Evolutionary conservation across 1,140 invertebrate species (phyloP), one percentile per base, ranked within the genome.

Genomic region (Bradysia coprophila): DNA sequence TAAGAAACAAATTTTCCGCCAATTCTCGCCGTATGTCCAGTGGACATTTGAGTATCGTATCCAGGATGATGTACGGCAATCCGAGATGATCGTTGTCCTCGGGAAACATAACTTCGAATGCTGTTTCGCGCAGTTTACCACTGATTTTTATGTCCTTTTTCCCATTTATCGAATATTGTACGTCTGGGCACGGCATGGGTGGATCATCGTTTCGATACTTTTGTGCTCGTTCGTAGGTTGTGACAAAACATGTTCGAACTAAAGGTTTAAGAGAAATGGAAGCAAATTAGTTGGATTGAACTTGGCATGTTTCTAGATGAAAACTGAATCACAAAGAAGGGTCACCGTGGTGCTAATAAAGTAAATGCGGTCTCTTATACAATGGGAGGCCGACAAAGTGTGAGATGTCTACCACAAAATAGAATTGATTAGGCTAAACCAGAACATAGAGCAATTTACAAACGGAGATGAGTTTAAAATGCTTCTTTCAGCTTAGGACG

Each of bases 21-120:
- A 94, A 62, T 16, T 64, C 56, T 28, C 66, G 65, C 24, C 86
- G 67, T 18, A 74, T 74, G 61, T 93, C 87, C 33, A 88, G 64
- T 1, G 80, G 77, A 60, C 81, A 81, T 72, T 79, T 73, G 5
- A 80, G 40, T 40, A 94, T 72, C 21, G 84, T 66, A 62, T 90
- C 80, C 9, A 93, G 56, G 48, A 94, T 75, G 57, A 92, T 75
- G n/a, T 81, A 82, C 8, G 84, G 69, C 41, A 94, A 53, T 40
- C 81, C 84, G n/a, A 78, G 68, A 53, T 81, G 75, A 51, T 93
- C 88, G 50, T 76, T 77, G 58, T 89, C 84, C 47, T 76, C 67
- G 57, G 88, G 77, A 69, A 91, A 93, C 45, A 93, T 59, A 23
- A 85, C 62, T 68, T 94, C 88, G 55, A 72, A 78, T 11, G 76